Evolutionary conservation across 2,797 vertebrate species (phyloP).

Genomic region (Lacerta viridis): DNA sequence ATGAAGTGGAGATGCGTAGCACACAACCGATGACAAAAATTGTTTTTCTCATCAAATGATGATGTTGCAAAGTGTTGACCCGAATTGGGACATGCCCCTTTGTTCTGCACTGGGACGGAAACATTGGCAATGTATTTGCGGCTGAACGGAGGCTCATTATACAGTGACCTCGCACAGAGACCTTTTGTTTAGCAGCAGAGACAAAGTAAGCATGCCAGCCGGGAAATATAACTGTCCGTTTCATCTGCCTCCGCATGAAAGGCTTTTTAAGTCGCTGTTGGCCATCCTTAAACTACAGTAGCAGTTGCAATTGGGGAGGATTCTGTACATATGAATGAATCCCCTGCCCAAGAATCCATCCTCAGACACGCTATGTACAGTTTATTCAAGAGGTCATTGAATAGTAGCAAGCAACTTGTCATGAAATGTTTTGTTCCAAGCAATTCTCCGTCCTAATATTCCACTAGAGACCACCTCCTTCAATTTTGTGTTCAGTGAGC

Average conservation of each 20-base stretch:
- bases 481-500: neutral
- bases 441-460: neutral
- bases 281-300: constrained; percentile 64
- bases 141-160: constrained; percentile 85
- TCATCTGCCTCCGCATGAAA: constrained; percentile 74
- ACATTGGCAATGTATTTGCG: constrained; percentile 84
- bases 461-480: neutral
- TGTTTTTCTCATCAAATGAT: constrained; percentile 81
- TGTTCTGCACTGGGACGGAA: constrained; percentile 85
- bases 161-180: constrained; percentile 80
- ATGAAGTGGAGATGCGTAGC: constrained; percentile 57
- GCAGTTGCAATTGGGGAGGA: constrained; percentile 71
- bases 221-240: constrained; percentile 76
- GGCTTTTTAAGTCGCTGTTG: constrained; percentile 73
- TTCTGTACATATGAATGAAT: constrained; percentile 47
- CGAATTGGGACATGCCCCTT: constrained; percentile 82
- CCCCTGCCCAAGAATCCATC: constrained; percentile 34
- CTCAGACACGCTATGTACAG: constrained; percentile 21
- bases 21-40: constrained; percentile 75
- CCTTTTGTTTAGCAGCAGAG: constrained; percentile 83
- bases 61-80: constrained; percentile 82
- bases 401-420: constrained; percentile 34
- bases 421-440: constrained; percentile 43
- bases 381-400: constrained; percentile 52
- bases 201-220: constrained; percentile 80